These are phyloP conservation scores for Scomberomorus guttatus DNA, from an alignment of 2,797 vertebrate genomes.

Conservation along the genomic window DNA sequence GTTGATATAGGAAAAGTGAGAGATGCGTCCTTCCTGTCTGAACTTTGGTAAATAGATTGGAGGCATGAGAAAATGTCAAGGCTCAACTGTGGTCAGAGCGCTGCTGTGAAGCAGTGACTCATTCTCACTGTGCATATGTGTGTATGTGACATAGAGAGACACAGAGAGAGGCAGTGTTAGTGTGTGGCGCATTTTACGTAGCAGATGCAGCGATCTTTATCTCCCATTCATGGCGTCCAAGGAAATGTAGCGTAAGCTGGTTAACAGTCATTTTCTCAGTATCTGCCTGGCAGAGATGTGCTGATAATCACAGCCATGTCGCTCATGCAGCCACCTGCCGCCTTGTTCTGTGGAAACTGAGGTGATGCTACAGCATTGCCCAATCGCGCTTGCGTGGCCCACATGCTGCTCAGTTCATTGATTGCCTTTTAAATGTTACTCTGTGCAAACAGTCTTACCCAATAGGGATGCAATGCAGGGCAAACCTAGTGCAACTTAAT, in stretches of 20 bases:
- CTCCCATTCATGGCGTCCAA: constrained; percentile 77
- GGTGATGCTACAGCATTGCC: constrained; percentile 55
- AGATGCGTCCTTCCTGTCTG: constrained; percentile 92
- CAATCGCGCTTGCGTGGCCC: constrained; percentile 37
- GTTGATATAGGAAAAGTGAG: constrained; percentile 88
- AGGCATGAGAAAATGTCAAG: constrained; percentile 94
- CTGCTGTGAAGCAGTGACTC: constrained; percentile 85
- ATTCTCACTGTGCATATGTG: constrained; percentile 55
- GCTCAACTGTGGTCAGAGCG: constrained; percentile 88
- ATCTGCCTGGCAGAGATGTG: constrained; percentile 70
- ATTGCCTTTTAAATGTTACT: constrained; percentile 33
- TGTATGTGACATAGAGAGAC: background rate
- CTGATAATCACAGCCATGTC: constrained; percentile 62
- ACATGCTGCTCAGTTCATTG: constrained; percentile 21
- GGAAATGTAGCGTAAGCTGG: constrained; percentile 67
- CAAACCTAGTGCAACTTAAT: background rate
- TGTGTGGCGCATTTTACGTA: constrained; percentile 35
- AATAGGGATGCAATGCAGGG: background rate
- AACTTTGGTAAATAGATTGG: constrained; percentile 90
- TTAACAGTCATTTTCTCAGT: constrained; percentile 79
- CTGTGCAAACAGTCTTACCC: background rate
- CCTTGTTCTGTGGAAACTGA: constrained; percentile 65
- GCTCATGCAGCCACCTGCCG: constrained; percentile 68
- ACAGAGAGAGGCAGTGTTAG: constrained; percentile 17
- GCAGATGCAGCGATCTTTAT: constrained; percentile 78